Conservation (phyloP, 2,888 invertebrate species). For the Galeopsomyia nigrocyanea region DNA sequence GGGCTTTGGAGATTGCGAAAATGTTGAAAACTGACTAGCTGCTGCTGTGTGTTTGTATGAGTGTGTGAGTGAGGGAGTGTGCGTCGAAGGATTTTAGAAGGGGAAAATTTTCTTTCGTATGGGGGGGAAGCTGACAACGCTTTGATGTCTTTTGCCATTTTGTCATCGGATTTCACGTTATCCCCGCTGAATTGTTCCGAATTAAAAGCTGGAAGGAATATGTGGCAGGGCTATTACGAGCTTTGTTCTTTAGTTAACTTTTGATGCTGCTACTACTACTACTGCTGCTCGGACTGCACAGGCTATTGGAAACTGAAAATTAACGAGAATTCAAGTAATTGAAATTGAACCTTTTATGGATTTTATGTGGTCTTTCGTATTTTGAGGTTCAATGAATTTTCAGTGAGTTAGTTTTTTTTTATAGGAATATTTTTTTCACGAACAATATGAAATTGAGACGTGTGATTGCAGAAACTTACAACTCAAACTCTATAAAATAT, state of each 20-base stretch:
- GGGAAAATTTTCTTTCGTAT: slow-evolving; percentile 45
- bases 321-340: background rate
- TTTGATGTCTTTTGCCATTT: slow-evolving; percentile 53
- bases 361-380: too few species aligned
- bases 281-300: too few species aligned
- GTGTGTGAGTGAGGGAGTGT: slow-evolving; percentile 15
- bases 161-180: slow-evolving; percentile 47
- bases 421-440: too few species aligned
- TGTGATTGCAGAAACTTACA: too few species aligned
- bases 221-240: background rate
- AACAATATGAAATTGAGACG: too few species aligned
- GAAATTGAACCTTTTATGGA: background rate
- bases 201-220: slow-evolving; percentile 33
- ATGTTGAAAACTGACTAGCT: slow-evolving; percentile 38
- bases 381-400: too few species aligned
- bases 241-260: background rate
- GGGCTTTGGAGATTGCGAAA: slow-evolving; percentile 42
- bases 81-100: slow-evolving; percentile 21
- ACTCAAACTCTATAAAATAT: too few species aligned
- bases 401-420: too few species aligned
- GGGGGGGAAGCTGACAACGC: slow-evolving; percentile 40
- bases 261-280: background rate
- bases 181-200: slow-evolving; percentile 36
- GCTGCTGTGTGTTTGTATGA: background rate
- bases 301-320: background rate